Evolutionary conservation across 2,888 invertebrate species (phyloP).

Genomic region (Eupeodes latifasciatus): DNA sequence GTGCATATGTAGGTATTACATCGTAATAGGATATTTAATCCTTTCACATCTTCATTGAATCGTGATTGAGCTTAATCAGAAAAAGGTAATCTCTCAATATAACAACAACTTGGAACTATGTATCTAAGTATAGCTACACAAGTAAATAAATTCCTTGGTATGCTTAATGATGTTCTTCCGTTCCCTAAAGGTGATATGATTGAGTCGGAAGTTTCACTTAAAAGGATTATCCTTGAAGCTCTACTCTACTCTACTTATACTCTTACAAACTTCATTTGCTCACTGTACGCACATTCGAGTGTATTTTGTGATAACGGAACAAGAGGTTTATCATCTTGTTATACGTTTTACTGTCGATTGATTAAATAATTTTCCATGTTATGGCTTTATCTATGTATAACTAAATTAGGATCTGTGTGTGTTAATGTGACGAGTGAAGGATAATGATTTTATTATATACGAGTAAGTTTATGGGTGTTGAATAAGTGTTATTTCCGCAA

Average conservation of each 20-base stretch:
- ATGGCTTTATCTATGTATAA: not conserved
- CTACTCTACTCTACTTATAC: not conserved
- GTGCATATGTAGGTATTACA: not conserved
- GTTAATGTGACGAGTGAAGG: not conserved
- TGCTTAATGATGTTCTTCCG: conserved; percentile 43
- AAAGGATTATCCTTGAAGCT: conserved; percentile 34
- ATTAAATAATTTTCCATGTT: conserved; percentile 41
- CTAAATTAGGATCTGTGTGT: not conserved
- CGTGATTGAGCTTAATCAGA: conserved; percentile 56
- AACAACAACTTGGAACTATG: not conserved
- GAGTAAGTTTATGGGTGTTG: not conserved
- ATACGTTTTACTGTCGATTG: conserved; percentile 39
- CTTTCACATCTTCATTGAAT: conserved; percentile 58
- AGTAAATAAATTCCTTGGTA: conserved; percentile 32
- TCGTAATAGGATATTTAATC: conserved; percentile 43
- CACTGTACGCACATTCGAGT: no score
- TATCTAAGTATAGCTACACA: not conserved
- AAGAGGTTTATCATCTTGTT: conserved; percentile 37
- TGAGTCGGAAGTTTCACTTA: conserved; percentile 53
- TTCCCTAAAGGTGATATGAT: conserved; percentile 46
- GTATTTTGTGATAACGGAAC: conserved; percentile 34
- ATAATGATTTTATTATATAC: not conserved
- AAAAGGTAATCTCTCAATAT: not conserved
- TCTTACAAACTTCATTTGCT: conserved; percentile 4
- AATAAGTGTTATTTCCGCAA: not conserved